Evolutionary conservation across 2,113 vertebrate species (phyloP).

Genomic region (Zosterops pallidus): DNA sequence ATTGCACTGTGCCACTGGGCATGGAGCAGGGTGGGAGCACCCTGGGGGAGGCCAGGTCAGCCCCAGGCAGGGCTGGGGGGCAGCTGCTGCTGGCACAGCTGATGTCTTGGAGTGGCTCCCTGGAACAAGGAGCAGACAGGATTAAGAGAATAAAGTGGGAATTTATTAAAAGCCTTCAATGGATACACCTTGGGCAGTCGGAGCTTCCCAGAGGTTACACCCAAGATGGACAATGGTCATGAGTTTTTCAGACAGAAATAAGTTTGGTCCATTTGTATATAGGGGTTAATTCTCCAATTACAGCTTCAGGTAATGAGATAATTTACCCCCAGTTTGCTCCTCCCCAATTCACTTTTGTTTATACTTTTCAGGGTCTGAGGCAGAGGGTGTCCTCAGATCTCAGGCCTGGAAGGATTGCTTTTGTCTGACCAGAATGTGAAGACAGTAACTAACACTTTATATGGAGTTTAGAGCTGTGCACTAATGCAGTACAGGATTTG

Average conservation of each 20-base stretch:
- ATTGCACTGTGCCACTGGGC: accelerated
- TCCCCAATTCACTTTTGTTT: not conserved
- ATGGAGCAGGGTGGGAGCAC: accelerated
- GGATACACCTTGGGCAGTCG: not conserved
- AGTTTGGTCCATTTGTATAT: too few relatives aligned
- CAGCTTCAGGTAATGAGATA: not conserved
- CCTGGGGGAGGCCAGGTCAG: accelerated
- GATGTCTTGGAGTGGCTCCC: not conserved
- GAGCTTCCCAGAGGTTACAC: not conserved
- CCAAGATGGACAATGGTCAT: accelerated
- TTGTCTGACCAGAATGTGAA: not conserved
- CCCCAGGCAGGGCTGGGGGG: not conserved
- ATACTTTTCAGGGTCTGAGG: not conserved
- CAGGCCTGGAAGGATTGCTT: not conserved
- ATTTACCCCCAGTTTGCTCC: not conserved
- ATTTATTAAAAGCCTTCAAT: not conserved
- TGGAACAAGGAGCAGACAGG: not conserved
- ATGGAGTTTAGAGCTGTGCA: not conserved
- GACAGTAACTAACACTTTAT: not conserved
- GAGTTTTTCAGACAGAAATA: not conserved
- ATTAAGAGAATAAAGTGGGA: not conserved
- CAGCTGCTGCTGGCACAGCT: not conserved
- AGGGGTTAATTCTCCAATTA: not conserved
- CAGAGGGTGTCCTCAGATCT: not conserved
- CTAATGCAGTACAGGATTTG: not conserved